Conservation (phyloP, 2,113 vertebrate species). For the Otus sunia region DNA sequence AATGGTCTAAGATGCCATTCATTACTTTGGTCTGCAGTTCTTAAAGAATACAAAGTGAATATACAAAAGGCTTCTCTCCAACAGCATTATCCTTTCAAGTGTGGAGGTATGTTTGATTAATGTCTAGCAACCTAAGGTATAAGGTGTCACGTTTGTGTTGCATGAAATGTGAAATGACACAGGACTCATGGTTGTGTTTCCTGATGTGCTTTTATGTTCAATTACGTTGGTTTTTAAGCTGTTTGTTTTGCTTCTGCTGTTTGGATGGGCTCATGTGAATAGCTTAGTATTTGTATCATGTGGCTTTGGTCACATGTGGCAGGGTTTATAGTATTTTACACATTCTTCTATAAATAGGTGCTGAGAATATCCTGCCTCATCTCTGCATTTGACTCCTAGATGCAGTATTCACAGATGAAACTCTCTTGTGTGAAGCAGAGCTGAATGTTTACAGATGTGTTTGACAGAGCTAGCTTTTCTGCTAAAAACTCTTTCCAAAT, state of each 20-base stretch:
- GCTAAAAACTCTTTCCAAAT: not conserved
- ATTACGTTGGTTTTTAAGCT: constrained; percentile 12
- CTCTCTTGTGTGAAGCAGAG: not conserved
- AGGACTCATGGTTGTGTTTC: constrained; percentile 8
- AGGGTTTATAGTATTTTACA: not conserved
- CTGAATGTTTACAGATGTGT: not conserved
- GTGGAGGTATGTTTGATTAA: constrained; percentile 65
- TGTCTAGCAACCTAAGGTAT: constrained; percentile 61
- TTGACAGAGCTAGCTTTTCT: not conserved
- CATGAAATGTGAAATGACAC: constrained; percentile 65
- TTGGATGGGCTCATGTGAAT: not conserved
- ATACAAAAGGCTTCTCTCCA: constrained; percentile 54
- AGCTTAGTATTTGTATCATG: not conserved
- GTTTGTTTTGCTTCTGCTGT: not conserved
- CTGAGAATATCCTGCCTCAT: not conserved
- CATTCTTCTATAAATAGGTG: not conserved
- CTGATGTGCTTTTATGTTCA: constrained; percentile 43
- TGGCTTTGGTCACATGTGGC: not conserved
- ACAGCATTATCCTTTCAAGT: constrained; percentile 59
- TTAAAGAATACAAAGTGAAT: constrained; percentile 68
- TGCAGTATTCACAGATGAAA: not conserved
- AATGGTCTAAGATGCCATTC: constrained; percentile 66
- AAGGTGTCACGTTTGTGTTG: constrained; percentile 33
- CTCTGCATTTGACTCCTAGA: not conserved
- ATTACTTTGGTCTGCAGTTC: constrained; percentile 53